Base-by-base conservation (phyloP, 2,888 invertebrate species). In the Dendrolimus pini region DNA sequence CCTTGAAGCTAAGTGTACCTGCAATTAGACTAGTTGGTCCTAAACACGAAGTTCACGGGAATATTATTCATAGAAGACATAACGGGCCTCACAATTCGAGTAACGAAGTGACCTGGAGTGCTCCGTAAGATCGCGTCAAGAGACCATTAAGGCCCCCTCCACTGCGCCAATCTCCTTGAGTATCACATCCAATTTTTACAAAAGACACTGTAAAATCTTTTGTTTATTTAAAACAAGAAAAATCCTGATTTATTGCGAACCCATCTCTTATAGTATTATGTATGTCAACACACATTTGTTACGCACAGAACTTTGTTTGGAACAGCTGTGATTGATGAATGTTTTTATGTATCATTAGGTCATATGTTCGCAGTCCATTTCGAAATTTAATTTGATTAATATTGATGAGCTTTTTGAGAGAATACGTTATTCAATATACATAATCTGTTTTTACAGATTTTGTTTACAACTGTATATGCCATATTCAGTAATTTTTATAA, bases 51-150 rank as follows among this genome's bases (percentile, higher is more conserved):
- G 72, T 74, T 78, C 70, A 64, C 69, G 67, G 71, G 74, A 77
- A 79, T 74, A 80, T 83, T 82, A 85, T 85, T 82, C 83, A 85
- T 81, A 77, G 81, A 71, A 76, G 74, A 79, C 70, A 81, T 82
- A 83, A 82, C 79, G 70, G 76, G 70, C 74, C 75, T 82, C 83
- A 85, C 85, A 84, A 86, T 82, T 75, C 79, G 71, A 83, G 84
- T 89, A 89, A 89, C 89, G 88, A 89, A 89, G 89, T 86, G 87
- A 86, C 87, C 85, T 87, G 83, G 69, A 89, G 89, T 70, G 81
- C 78, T 69, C 76, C 69, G 78, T 75, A 80, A 87, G 86, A 82
- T 78, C 71, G 65, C 75, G 80, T 84, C 80, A 68, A 89, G 89
- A 89, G 89, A 84, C 89, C 89, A 89, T 89, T 89, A 89, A 82